phyloP scores from a whole-genome alignment of 2,888 invertebrate genomes.

The Atherix ibis region DNA sequence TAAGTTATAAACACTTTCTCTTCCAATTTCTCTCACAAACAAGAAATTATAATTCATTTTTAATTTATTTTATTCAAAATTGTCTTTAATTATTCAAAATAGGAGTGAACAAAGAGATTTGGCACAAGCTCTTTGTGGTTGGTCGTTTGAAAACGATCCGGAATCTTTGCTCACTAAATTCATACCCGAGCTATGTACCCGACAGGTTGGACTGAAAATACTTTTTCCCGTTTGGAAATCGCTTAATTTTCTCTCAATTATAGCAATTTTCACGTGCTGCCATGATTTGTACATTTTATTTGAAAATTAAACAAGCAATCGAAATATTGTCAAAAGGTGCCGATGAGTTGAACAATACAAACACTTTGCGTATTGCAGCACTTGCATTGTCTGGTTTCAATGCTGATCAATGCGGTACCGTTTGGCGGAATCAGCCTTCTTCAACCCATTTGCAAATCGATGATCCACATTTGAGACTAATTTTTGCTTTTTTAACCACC shows the following conservation, averaged over 20 bases:
- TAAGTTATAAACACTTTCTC: too few relatives aligned
- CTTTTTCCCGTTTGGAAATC: too few relatives aligned
- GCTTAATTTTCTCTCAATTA: too few relatives aligned
- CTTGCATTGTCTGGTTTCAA: constrained; percentile 76
- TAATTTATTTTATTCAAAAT: too few relatives aligned
- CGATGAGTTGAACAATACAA: constrained; percentile 26
- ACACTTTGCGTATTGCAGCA: constrained; percentile 38
- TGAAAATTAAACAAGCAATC: constrained; percentile 69
- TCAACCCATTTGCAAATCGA: constrained; percentile 58
- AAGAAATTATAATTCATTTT: too few relatives aligned
- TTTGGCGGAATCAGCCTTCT: constrained; percentile 63
- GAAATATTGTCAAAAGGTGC: constrained; percentile 69
- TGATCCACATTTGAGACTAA: constrained; percentile 82
- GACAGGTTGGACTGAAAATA: too few relatives aligned
- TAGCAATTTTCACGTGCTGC: constrained; percentile 67
- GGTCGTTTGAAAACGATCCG: constrained; percentile 65
- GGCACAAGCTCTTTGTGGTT: constrained; percentile 76
- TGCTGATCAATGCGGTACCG: constrained; percentile 56
- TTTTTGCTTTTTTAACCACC: constrained; percentile 79
- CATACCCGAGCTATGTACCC: constrained; percentile 53
- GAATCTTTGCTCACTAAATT: constrained; percentile 38
- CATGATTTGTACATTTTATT: constrained; percentile 79
- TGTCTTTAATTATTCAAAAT: too few relatives aligned
- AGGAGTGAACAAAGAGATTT: constrained; percentile 61
- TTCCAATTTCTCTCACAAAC: too few relatives aligned